Evolutionary conservation across 2,113 vertebrate species (phyloP), one percentile per base, ranked within the genome.

Genomic region (Thryonomys swinderianus): DNA sequence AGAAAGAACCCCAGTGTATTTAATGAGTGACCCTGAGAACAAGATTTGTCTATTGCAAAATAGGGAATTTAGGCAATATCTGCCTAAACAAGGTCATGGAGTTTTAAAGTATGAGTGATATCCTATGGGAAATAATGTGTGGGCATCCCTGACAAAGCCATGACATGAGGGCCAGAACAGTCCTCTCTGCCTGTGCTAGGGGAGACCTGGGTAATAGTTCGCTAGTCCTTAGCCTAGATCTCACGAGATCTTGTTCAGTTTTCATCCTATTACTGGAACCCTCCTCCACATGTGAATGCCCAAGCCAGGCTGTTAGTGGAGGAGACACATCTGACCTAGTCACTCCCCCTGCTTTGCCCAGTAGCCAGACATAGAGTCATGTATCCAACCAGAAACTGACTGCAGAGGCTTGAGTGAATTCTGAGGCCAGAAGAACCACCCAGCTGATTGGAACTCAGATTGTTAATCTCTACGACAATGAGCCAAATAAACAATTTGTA

Each of bases 1-100:
- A 66, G 21, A 86, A 82, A 76, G 59, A 90, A 55, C 13, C 42
- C 53, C 34, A 64, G 20, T 61, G 37, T 88, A 86, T 57, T 74
- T 89, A 84, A 40, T 92, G 34, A 23, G 40, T 53, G 66, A 85
- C 23, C 59, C 76, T 81, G 81, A 96, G 21, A 87, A 84, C 67
- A 91, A 76, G 6, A 51, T 87, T 93, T 34, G 85, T 92, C 48
- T 51, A 80, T 6, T 86, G 37, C 34, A 81, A 94, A 74, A 45
- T 12, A 79, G 67, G 40, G 92, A 71, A 90, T 95, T 48, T 71
- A 88, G 74, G 45, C 30, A 88, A 71, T 55, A 13, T 61, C 45
- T 69, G 13, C 12, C 9, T 91, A 88, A 64, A 45, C 40, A 3
- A n/a, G 11, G 48, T 69, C 23, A 48, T 5, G 37, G 73, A 27